phyloP scores from a whole-genome alignment of 2,888 invertebrate genomes.

The Phyto melanocephala region DNA sequence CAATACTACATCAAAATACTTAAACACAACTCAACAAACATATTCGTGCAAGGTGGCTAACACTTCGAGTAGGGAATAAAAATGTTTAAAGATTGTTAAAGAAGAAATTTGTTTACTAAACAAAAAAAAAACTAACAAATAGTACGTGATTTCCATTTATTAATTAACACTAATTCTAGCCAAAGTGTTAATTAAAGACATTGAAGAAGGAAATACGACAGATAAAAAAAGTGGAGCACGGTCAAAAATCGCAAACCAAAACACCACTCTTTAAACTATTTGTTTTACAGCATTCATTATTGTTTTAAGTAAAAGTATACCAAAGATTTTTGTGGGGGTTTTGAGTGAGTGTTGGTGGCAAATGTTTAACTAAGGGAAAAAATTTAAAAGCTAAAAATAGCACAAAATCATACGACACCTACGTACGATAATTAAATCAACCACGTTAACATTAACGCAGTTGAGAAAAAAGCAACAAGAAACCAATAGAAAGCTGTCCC shows the following conservation, averaged over 20 bases:
- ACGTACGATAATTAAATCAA: constrained; percentile 20
- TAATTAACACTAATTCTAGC: constrained; percentile 38
- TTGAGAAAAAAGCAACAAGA: constrained; percentile 11
- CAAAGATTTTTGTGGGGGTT: constrained; percentile 49
- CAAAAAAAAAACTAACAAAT: background rate
- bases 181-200: constrained; percentile 41
- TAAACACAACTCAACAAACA: constrained; percentile 4
- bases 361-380: constrained; percentile 4
- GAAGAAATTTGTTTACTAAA: background rate
- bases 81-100: constrained; percentile 27
- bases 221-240: constrained; percentile 46
- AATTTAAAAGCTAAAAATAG: constrained; percentile 14
- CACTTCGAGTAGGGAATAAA: constrained; percentile 41
- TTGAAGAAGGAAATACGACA: background rate
- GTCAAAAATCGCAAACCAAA: background rate
- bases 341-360: background rate
- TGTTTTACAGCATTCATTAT: constrained; percentile 12
- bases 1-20: constrained; percentile 45
- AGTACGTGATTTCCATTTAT: constrained; percentile 32
- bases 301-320: constrained; percentile 52
- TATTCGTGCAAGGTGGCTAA: constrained; percentile 20
- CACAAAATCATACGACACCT: constrained; percentile 18
- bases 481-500: background rate
- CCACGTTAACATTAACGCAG: background rate
- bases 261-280: constrained; percentile 1